Conservation (phyloP, 2,797 vertebrate species). For the Thunnus albacares region DNA sequence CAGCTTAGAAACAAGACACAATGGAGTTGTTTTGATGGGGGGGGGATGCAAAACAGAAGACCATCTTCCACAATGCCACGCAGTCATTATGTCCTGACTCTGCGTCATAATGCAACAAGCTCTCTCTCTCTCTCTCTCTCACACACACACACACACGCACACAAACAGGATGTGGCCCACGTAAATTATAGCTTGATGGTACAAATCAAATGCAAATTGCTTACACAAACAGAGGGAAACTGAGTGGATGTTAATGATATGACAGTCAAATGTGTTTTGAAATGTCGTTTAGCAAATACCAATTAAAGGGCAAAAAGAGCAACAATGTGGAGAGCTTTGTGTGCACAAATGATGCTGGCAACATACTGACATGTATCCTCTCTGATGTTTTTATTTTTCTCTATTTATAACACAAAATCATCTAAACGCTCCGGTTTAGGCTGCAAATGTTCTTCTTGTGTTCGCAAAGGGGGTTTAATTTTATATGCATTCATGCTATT, state of each 20-base stretch:
- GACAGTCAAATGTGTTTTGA: constrained; percentile 78
- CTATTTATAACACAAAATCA: constrained; percentile 11
- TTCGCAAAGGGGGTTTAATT: not conserved
- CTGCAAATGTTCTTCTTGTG: constrained; percentile 20
- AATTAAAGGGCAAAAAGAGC: constrained; percentile 73
- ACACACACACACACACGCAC: not conserved
- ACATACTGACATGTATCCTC: constrained; percentile 26
- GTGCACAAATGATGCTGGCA: constrained; percentile 34
- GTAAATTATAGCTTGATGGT: constrained; percentile 76
- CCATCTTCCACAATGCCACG: constrained; percentile 36
- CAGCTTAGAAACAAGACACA: constrained; percentile 46
- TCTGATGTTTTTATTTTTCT: constrained; percentile 24
- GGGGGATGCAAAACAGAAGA: constrained; percentile 27
- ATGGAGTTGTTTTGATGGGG: constrained; percentile 65
- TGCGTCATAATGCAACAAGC: constrained; percentile 49
- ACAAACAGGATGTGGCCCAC: constrained; percentile 27
- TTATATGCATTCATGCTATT: not conserved
- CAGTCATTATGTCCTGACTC: constrained; percentile 75
- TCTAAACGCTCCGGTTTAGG: not conserved
- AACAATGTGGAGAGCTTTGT: constrained; percentile 40
- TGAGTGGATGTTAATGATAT: constrained; percentile 75
- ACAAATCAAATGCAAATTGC: constrained; percentile 78
- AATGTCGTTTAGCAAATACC: constrained; percentile 70
- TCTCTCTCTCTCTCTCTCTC: not conserved
- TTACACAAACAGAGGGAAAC: constrained; percentile 66